Percentiles rank a stretch among this genome's conserved stretches.
These are phyloP conservation scores for Apis mellifera DNA, from an alignment of 1,140 invertebrate species.

Conservation along the genomic window DNA sequence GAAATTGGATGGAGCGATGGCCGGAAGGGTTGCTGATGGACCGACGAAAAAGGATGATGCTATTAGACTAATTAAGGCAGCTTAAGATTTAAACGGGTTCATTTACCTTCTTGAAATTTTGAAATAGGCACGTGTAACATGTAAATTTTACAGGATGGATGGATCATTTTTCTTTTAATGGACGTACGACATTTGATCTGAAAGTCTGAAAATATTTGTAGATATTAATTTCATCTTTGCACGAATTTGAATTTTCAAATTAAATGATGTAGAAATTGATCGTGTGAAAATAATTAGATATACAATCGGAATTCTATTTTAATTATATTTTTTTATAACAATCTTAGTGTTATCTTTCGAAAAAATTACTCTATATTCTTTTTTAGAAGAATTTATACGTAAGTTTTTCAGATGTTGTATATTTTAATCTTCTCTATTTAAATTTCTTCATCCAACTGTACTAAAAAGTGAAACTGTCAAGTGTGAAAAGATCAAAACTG, in stretches of 20 bases:
- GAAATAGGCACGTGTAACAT: constrained; percentile 33
- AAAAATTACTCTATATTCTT: no score
- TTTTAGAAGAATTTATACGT: no score
- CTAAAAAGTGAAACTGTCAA: no score
- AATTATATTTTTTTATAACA: no score
- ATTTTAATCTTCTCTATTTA: no score
- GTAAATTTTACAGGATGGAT: constrained; percentile 40
- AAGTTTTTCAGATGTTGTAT: no score
- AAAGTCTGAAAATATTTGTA: constrained; percentile 8
- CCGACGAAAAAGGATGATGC: constrained; percentile 64
- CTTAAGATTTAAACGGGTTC: constrained; percentile 70
- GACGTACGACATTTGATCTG: background rate
- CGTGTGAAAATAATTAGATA: no score
- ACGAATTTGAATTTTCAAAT: background rate
- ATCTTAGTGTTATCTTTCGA: no score
- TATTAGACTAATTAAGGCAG: constrained; percentile 70
- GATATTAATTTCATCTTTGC: background rate
- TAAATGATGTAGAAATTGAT: background rate
- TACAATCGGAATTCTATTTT: no score
- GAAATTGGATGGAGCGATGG: constrained; percentile 63
- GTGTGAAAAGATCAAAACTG: no score
- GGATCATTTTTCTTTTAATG: background rate
- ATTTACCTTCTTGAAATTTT: constrained; percentile 39
- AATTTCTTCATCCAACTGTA: no score
- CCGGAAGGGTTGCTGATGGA: constrained; percentile 47